phyloP scores from a whole-genome alignment of 2,113 vertebrate species.

The Numida meleagris region DNA sequence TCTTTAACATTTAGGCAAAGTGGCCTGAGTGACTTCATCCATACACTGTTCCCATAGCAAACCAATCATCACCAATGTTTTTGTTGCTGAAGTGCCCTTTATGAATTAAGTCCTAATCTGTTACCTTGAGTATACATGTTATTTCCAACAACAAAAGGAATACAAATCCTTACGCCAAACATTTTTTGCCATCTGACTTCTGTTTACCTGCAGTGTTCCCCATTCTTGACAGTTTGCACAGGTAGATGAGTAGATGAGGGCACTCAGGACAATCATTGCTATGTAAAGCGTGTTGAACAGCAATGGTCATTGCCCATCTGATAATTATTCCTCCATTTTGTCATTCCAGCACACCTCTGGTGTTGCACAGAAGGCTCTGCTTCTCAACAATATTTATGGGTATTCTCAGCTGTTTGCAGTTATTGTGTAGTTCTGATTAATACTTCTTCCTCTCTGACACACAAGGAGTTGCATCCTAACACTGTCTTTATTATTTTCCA shows the following conservation, averaged over 20 bases:
- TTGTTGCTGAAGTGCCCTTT: not conserved
- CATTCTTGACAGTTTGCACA: rapidly evolving
- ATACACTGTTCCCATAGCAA: not conserved
- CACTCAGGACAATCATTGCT: not conserved
- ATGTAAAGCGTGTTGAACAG: not conserved
- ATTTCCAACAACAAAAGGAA: not conserved
- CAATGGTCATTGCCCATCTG: not conserved
- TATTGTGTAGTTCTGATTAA: constrained; percentile 55
- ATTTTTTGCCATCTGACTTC: not conserved
- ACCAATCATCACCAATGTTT: not conserved
- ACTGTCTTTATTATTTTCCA: constrained; percentile 66
- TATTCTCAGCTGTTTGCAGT: constrained; percentile 49
- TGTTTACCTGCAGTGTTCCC: rapidly evolving
- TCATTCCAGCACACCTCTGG: constrained; percentile 31
- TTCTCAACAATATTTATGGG: constrained; percentile 37
- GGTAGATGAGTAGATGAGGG: not conserved
- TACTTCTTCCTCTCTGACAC: constrained; percentile 37
- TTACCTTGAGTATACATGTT: not conserved
- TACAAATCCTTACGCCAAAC: not conserved
- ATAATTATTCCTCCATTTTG: constrained; percentile 54
- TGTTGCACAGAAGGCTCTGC: not conserved
- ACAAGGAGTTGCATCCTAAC: constrained; percentile 61
- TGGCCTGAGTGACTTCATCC: not conserved
- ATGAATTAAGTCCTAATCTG: not conserved
- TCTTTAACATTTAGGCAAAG: not conserved